Evolutionary conservation across 2,888 invertebrate genomes (phyloP).

Genomic region (Netelia virgata): DNA sequence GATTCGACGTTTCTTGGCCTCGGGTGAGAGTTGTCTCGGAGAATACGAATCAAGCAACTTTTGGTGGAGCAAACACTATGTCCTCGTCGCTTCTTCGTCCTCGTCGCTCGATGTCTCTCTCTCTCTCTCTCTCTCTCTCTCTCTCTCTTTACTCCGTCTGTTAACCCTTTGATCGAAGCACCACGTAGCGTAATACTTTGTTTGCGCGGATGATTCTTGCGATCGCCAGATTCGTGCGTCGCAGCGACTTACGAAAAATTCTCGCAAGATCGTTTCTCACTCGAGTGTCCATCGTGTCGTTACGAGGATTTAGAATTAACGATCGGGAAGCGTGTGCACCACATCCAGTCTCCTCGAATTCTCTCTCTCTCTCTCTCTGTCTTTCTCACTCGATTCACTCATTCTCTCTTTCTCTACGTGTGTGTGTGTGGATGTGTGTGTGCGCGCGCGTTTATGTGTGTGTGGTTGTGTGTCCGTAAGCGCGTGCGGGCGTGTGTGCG

Average conservation of each 20-base stretch:
- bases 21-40: slow-evolving; percentile 64
- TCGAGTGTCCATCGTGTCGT: slow-evolving; percentile 38
- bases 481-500: no score
- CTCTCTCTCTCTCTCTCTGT: slow-evolving; percentile 48
- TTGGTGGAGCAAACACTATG: slow-evolving; percentile 14
- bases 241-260: background rate
- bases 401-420: no score
- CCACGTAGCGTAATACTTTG: slow-evolving; percentile 46
- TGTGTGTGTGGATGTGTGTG: no score
- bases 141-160: background rate
- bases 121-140: background rate
- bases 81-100: slow-evolving; percentile 31
- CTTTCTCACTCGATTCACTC: slow-evolving; percentile 4
- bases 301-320: slow-evolving; percentile 56
- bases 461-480: background rate
- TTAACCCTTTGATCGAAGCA: slow-evolving; percentile 3
- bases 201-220: slow-evolving; percentile 26
- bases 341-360: slow-evolving; percentile 42
- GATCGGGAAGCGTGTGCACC: slow-evolving; percentile 43
- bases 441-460: background rate
- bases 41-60: slow-evolving; percentile 52
- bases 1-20: slow-evolving; percentile 60
- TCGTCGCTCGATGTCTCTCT: slow-evolving; percentile 9
- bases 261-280: slow-evolving; percentile 19
- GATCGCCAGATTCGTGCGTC: slow-evolving; percentile 2